Evolutionary conservation across 2,113 vertebrate species (phyloP).

Genomic region (Alexandromys fortis): DNA sequence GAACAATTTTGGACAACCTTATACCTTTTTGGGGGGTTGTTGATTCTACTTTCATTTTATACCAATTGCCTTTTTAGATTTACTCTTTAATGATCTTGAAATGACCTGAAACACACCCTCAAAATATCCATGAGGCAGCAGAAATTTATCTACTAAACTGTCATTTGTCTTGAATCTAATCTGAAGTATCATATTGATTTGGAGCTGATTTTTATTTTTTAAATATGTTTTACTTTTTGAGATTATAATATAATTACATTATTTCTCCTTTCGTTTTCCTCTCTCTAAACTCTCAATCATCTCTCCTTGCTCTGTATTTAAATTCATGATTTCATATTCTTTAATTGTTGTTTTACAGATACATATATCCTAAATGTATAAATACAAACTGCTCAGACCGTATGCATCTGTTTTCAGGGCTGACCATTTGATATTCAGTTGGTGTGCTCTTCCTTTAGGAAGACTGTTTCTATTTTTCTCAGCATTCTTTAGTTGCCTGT

Average conservation of each 20-base stretch:
- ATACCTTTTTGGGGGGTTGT: not conserved
- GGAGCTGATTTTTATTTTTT: not conserved
- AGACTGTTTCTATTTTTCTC: not conserved
- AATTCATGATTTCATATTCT: not conserved
- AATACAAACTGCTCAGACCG: not conserved
- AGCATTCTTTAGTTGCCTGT: not conserved
- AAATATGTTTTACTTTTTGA: not conserved
- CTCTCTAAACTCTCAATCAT: not conserved
- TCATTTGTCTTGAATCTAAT: slow-evolving; percentile 25
- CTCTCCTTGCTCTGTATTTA: not conserved
- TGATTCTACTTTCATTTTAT: not conserved
- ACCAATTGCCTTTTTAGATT: slow-evolving; percentile 34
- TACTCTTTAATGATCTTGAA: not conserved
- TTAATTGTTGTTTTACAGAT: not conserved
- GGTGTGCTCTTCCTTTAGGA: not conserved
- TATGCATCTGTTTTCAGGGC: not conserved
- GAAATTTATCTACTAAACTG: not conserved
- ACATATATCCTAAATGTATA: not conserved
- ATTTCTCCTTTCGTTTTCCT: not conserved
- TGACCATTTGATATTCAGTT: not conserved
- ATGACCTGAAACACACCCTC: not conserved
- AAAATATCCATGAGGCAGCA: slow-evolving; percentile 10
- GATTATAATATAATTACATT: not conserved
- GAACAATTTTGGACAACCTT: slow-evolving; percentile 1
- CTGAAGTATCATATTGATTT: not conserved